Percentiles rank a stretch among this genome's conserved stretches.
Conservation (phyloP, 2,113 vertebrate genomes). For the Myxocyprinus asiaticus region DNA sequence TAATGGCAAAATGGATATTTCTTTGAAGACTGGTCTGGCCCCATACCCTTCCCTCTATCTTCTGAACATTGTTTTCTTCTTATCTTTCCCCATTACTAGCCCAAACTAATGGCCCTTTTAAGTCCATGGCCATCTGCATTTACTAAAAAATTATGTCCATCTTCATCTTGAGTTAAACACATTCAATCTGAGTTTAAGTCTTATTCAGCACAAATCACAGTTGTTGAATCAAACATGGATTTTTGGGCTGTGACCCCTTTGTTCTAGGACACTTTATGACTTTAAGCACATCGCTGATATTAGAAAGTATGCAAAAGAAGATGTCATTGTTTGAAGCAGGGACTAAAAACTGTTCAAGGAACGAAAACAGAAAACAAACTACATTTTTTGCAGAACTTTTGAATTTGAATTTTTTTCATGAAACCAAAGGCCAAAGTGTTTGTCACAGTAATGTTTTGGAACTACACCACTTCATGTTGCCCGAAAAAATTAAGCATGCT, state of each 20-base stretch:
- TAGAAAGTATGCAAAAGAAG: slow-evolving; percentile 4
- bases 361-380: too few species aligned
- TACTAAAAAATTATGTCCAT: slow-evolving; percentile 64
- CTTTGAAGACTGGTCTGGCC: slow-evolving; percentile 71
- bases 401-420: too few species aligned
- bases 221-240: slow-evolving; percentile 1
- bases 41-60: slow-evolving; percentile 27
- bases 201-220: slow-evolving; percentile 41
- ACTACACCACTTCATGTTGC: too few species aligned
- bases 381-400: too few species aligned
- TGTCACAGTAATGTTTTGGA: too few species aligned
- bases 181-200: slow-evolving; percentile 58
- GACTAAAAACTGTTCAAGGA: too few species aligned
- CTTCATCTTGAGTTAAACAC: slow-evolving; percentile 66
- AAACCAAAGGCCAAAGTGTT: too few species aligned
- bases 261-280: neutral
- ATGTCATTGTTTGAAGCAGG: neutral
- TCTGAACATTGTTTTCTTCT: slow-evolving; percentile 69
- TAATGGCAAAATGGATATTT: slow-evolving; percentile 78
- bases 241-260: neutral
- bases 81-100: slow-evolving; percentile 78
- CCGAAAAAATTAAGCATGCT: too few species aligned
- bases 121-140: slow-evolving; percentile 75
- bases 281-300: neutral
- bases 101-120: slow-evolving; percentile 76